Evolutionary conservation across 1,140 invertebrate species (phyloP).

Genomic region (Zaprionus ghesquierei): DNA sequence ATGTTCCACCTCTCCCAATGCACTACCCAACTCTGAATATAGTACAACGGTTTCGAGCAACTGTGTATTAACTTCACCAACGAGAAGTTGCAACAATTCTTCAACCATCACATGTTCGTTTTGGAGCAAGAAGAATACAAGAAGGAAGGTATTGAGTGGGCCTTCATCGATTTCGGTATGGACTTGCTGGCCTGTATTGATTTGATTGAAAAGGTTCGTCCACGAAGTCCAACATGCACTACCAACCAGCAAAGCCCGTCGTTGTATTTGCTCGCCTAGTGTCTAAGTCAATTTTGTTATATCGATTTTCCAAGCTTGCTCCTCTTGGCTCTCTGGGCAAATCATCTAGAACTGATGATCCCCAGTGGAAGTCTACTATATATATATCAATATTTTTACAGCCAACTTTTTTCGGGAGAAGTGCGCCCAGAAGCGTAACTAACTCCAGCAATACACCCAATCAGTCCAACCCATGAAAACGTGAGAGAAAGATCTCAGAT

Average conservation of each 20-base stretch:
- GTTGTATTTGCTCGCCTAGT: constrained; percentile 33
- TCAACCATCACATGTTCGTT: constrained; percentile 99
- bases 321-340: constrained; percentile 34
- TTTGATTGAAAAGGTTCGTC: constrained; percentile 96
- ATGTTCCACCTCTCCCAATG: constrained; percentile 33
- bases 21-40: constrained; percentile 57
- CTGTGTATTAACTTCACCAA: constrained; percentile 99
- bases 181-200: constrained; percentile 98
- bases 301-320: constrained; percentile 16
- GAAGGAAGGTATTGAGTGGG: constrained; percentile 96
- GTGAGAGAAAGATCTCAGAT: constrained; percentile 13
- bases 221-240: constrained; percentile 33
- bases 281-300: constrained; percentile 26
- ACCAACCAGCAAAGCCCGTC: not conserved
- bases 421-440: constrained; percentile 59
- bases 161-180: constrained; percentile 99
- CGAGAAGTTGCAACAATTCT: constrained; percentile 98
- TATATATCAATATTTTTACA: constrained; percentile 46
- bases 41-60: constrained; percentile 99
- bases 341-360: constrained; percentile 74
- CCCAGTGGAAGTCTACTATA: constrained; percentile 35
- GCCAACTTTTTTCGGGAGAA: constrained; percentile 38
- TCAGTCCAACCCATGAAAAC: constrained; percentile 6
- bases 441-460: constrained; percentile 5
- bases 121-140: constrained; percentile 99